Evolutionary conservation across 2,113 vertebrate species (phyloP), one percentile per base, ranked within the genome.

Genomic region (Percina caprodes): DNA sequence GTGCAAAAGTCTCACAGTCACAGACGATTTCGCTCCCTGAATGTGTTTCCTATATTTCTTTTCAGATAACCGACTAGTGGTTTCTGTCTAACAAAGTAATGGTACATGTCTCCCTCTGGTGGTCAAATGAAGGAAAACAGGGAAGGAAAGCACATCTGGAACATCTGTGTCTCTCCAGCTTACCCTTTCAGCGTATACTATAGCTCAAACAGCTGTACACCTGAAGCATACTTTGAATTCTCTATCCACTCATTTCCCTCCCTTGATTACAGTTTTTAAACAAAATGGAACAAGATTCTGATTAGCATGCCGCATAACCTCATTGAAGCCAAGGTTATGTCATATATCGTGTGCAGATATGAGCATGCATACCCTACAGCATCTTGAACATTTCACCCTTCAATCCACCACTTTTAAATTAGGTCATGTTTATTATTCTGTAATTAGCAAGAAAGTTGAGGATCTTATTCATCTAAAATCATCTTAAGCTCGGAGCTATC

Each of bases 81-180:
- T n/a, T 49, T 16, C 3, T 39, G 6, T 71, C 21, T 7, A 6
- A 51, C 18, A 39, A 69, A 81, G 67, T 55, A 42, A 26, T 75
- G 60, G 86, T 35, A 56, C 82, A 49, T 87, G 81, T 73, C 92
- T 86, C 94, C 94, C 85, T 89, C 94, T 94, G 45, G 88, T 88
- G 94, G 88, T 33, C 3, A 74, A n/a, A 23, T 21, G 0, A 23
- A 52, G 56, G 80, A 89, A 19, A 62, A 45, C 74, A 88, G 2
- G 6, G 30, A 30, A 30, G 30, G 30, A 69, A 58, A 23, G 6
- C 24, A 70, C 67, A 86, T 89, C 52, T 80, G 72, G 66, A 83
- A 89, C 79, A 91, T 82, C 65, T 86, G 84, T 33, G 8, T 39
- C 5, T 46, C 30, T 42, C 19, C 45, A 42, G 26, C 19, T 15